Conservation (phyloP, 2,888 invertebrate genomes). For the Andrena praecox region DNA sequence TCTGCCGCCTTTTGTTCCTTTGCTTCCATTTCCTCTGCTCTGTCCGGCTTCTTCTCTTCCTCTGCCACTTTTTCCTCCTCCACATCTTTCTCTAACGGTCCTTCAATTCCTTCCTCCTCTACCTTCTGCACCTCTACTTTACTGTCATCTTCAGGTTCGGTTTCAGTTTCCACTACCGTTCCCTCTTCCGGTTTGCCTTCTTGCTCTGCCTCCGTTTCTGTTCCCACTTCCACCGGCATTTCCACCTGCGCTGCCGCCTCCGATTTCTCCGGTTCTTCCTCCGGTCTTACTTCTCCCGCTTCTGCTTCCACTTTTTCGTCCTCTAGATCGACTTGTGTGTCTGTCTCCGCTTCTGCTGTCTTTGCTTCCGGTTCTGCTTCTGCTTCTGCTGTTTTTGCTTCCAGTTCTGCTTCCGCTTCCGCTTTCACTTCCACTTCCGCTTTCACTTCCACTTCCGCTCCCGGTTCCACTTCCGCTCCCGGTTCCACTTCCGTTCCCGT, state of each 20-base stretch:
- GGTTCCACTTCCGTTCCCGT: conserved; percentile 18
- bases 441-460: background rate
- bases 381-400: conserved; percentile 5
- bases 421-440: background rate
- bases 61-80: background rate
- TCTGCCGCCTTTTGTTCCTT: background rate
- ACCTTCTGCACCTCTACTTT: background rate
- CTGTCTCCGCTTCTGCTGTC: conserved; percentile 41
- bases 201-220: background rate
- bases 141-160: background rate
- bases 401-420: conserved; percentile 18
- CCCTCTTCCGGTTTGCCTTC: background rate
- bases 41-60: background rate
- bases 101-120: background rate
- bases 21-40: background rate
- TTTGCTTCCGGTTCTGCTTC: background rate
- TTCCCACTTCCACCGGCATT: background rate
- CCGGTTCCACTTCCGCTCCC: conserved; percentile 3
- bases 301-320: background rate
- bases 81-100: background rate
- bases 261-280: background rate
- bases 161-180: background rate
- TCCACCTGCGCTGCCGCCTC: background rate
- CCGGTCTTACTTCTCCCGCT: background rate
- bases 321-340: background rate